Evolutionary conservation across 2,888 invertebrate genomes (phyloP), one percentile per base, ranked within the genome.

Genomic region (Tholera decimalis): DNA sequence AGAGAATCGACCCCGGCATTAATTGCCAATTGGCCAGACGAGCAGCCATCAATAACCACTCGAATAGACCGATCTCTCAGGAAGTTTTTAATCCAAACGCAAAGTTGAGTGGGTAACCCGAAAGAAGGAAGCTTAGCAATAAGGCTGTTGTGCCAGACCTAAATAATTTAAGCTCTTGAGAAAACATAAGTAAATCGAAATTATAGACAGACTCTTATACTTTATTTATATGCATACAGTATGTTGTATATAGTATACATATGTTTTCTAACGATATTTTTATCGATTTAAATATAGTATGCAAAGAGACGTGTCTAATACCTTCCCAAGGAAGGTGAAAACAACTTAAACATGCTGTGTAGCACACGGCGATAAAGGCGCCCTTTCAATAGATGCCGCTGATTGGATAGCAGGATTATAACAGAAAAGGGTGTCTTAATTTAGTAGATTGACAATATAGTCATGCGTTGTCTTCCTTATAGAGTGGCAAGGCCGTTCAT

Each of bases 351-450:
- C 62, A n/a, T 37, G n/a, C n/a, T 30, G 1, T 44, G 11, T 49
- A 37, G 28, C 20, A 26, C 18, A 47, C 15, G 13, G 15, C 33
- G 39, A 64, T 18, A 64, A 63, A 33, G 51, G 26, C 9, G 1
- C 7, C 20, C 9, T 35, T 18, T 39, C 30, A 51, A 73, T 73
- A 46, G 50, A 28, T 35, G 44, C 28, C 22, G 3, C 64, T 51
- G 50, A 50, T 67, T 64, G 50, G 26, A 39, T 44, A 30, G 15
- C 33, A 44, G 64, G 37, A 50, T 63, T 72, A 44, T 37, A 22
- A 9, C 44, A 26, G 7, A 44, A 64, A 26, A 47, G 47, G 24
- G 28, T 39, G 24, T 24, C 11, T 22, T 43, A 35, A 41, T 35
- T 33, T 58, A 33, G 22, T 15, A 43, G 18, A 63, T 58, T 70